Conservation (phyloP, 2,113 vertebrate genomes). For the Chionomys nivalis region DNA sequence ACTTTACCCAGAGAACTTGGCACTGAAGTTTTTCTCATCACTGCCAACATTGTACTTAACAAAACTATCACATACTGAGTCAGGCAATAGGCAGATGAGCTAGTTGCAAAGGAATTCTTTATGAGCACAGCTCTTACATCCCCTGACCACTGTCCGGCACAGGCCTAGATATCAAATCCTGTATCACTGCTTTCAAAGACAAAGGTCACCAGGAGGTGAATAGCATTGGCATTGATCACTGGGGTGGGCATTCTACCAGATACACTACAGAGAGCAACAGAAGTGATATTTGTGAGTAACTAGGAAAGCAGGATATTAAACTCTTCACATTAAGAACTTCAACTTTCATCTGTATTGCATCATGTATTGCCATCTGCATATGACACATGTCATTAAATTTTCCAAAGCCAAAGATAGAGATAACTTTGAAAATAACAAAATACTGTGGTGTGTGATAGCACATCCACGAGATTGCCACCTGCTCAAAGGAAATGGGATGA, state of each 20-base stretch:
- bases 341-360: neutral
- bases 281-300: neutral
- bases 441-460: neutral
- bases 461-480: neutral
- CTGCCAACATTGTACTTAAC: conserved; percentile 88
- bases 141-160: conserved; percentile 63
- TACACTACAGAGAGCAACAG: neutral
- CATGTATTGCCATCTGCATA: neutral
- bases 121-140: conserved; percentile 86
- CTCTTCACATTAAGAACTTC: neutral
- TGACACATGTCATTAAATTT: neutral
- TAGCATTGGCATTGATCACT: neutral
- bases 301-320: neutral
- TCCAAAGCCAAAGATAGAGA: neutral
- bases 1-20: conserved; percentile 87
- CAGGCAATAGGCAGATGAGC: conserved; percentile 87
- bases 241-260: neutral
- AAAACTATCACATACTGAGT: conserved; percentile 90
- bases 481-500: neutral
- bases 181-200: neutral
- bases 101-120: conserved; percentile 82
- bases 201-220: neutral
- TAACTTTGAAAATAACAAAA: neutral
- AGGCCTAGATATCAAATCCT: neutral
- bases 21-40: conserved; percentile 92